phyloP scores from a whole-genome alignment of 2,797 vertebrate genomes.

The Cercopithecus neglectus region DNA sequence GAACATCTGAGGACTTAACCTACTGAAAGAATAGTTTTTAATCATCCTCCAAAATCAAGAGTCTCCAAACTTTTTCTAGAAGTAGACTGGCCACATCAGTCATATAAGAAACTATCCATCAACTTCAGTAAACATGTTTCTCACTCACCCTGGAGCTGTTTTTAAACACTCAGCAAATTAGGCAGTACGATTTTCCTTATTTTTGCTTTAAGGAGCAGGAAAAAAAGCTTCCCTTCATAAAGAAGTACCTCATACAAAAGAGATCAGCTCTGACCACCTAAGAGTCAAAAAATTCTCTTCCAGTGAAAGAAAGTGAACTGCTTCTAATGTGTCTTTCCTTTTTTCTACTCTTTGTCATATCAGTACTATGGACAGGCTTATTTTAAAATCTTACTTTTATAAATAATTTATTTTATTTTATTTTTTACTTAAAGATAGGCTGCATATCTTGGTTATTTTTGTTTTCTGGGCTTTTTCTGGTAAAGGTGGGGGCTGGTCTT shows the following conservation, averaged over 20 bases:
- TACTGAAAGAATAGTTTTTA: neutral
- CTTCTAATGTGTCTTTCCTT: neutral
- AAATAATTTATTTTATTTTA: neutral
- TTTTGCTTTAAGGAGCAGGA: neutral
- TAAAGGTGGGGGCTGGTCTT: neutral
- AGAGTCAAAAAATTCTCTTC: neutral
- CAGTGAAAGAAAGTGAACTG: neutral
- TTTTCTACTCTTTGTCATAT: neutral
- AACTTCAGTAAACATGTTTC: neutral
- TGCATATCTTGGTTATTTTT: neutral
- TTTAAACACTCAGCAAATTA: constrained; percentile 11
- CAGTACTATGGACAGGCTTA: neutral
- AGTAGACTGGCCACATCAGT: neutral
- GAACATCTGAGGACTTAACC: neutral
- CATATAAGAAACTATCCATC: neutral
- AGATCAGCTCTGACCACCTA: neutral
- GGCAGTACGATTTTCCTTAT: neutral
- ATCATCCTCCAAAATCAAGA: neutral
- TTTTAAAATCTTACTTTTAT: neutral
- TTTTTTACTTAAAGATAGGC: neutral
- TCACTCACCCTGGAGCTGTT: neutral
- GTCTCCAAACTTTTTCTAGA: neutral
- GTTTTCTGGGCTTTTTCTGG: neutral
- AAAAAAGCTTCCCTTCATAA: neutral
- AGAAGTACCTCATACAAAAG: neutral